A percentile compares a stretch with the other conserved stretches of the same genome.
Evolutionary conservation across 23 tunicate species (phyloP).

Genomic region (Aplidium turbinatum): DNA sequence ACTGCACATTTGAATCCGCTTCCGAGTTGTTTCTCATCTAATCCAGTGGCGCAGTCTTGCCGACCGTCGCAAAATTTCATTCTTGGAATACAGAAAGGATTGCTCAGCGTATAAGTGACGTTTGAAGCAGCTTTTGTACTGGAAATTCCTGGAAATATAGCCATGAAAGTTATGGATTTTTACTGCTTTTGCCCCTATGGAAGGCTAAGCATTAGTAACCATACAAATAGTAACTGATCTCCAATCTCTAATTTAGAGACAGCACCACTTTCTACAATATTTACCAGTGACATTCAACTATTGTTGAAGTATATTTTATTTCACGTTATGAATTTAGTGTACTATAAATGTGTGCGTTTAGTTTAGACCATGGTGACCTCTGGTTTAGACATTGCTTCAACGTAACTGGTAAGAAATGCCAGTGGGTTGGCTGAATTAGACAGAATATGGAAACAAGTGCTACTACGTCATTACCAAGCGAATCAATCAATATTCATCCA

Average conservation of each 20-base stretch:
- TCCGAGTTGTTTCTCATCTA: slow-evolving; percentile 49
- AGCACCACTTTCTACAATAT: no score
- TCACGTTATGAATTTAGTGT: no score
- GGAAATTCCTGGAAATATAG: background rate
- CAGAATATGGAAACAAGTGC: no score
- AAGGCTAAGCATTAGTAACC: background rate
- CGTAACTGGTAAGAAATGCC: no score
- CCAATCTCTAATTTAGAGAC: background rate
- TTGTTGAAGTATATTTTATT: no score
- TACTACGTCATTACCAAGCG: no score
- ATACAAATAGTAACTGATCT: background rate
- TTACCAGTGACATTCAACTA: no score
- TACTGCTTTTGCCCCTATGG: background rate
- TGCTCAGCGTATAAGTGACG: slow-evolving; percentile 1
- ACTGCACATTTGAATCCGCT: slow-evolving; percentile 54
- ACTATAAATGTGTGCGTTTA: no score
- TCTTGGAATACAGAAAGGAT: slow-evolving; percentile 58
- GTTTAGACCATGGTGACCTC: no score
- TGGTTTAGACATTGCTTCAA: no score
- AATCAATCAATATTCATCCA: no score
- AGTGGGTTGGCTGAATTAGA: no score
- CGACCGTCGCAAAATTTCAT: slow-evolving; percentile 55
- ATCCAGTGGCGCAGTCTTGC: slow-evolving; percentile 32
- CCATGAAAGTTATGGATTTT: background rate
- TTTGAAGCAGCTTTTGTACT: background rate